Base-by-base conservation (phyloP, 2,888 invertebrate genomes). In the Scaptodrosophila latifasciaeformis region DNA sequence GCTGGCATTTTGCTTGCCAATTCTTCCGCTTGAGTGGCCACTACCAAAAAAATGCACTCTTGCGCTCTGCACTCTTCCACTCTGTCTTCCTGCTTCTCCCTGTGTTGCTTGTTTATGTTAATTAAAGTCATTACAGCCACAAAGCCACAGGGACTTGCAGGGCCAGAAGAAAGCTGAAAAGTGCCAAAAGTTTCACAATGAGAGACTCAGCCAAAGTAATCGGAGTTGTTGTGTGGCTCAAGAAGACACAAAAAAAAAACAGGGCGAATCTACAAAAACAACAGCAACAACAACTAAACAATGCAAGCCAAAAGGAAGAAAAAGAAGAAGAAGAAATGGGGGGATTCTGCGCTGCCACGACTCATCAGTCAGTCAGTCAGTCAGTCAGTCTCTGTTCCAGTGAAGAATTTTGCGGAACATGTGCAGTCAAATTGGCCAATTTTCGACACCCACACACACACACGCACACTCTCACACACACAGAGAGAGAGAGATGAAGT, bases 121-220 rank as follows among this genome's bases (percentile, higher is more conserved):
- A 70, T 70, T 75, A 71, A 70, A 71, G 69, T 65, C 65, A 70
- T 75, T 75, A 70, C 48, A 75, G 65, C 65, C 59, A 50, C 50
- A 37, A 54, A 40, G 42, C 34, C 31, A 24, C 18, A 4, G 17
- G 10, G 15, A 37, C 12, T 31, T 12, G 39, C 43, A 13, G 31
- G 0, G 34, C 18, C 18, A 27, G n/a, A 17, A 30, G 15, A 3
- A 24, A 27, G 34, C 31, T 15, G 29, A 2, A 21, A n/a, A 17
- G n/a, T 19, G 40, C n/a, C 18, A 13, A 6, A 40, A n/a, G 15
- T 19, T 18, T 34, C 49, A 42, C 49, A 49, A 65, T 56, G 52
- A 61, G 43, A 46, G 52, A 6, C 19, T 49, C 42, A 45, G 34
- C 15, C 52, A 35, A 27, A 30, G 19, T 19, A 18, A 43, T 35